Conservation (phyloP, 1,140 invertebrate species). For the Bombus superbus region DNA sequence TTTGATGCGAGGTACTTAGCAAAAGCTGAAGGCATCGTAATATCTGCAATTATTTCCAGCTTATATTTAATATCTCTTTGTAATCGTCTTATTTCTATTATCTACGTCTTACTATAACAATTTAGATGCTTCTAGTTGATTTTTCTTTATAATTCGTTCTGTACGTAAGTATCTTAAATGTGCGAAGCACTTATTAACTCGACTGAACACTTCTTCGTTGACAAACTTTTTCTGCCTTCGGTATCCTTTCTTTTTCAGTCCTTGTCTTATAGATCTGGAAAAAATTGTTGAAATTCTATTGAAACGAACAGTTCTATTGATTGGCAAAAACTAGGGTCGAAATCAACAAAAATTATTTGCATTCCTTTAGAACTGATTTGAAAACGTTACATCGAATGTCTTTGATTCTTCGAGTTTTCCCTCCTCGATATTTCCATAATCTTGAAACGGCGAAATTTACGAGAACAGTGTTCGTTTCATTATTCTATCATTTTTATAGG, state of each 20-base stretch:
- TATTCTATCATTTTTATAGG: neutral
- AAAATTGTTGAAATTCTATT: neutral
- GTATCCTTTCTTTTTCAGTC: too few relatives aligned
- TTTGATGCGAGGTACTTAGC: neutral
- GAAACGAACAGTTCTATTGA: neutral
- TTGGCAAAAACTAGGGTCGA: too few relatives aligned
- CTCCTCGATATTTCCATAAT: conserved; percentile 11
- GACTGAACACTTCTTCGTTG: too few relatives aligned
- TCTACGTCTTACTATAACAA: neutral
- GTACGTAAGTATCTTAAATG: neutral
- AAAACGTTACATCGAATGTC: neutral
- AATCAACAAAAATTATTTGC: neutral
- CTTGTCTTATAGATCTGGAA: neutral
- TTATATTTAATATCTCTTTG: neutral
- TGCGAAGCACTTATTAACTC: conserved; percentile 24
- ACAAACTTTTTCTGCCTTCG: neutral
- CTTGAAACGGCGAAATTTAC: neutral
- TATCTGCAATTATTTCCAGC: neutral
- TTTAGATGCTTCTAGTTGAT: neutral
- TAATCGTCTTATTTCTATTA: conserved; percentile 6
- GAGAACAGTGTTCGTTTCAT: neutral
- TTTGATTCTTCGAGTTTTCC: neutral
- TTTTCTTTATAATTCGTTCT: neutral
- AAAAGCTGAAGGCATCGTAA: neutral
- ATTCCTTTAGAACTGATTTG: neutral